Conservation (phyloP, 2,888 invertebrate species). For the Lacanobia oleracea region DNA sequence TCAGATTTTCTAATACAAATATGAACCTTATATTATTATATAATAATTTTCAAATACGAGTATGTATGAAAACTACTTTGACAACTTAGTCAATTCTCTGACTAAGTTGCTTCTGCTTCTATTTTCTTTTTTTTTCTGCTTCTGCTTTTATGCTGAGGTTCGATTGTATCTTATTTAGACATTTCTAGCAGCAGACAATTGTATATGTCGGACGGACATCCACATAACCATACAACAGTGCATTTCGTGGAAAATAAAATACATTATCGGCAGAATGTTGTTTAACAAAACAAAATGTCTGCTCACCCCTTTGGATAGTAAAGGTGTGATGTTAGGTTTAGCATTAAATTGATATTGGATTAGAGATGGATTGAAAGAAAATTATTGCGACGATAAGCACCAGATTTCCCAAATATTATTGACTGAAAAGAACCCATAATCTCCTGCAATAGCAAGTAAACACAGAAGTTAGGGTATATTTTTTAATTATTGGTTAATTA, state of each 20-base stretch:
- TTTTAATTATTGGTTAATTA: background rate
- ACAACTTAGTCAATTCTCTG: too few species aligned
- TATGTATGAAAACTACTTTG: background rate
- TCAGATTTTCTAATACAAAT: background rate
- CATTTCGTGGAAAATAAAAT: too few species aligned
- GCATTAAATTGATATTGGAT: background rate
- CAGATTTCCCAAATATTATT: background rate
- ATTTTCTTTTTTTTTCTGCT: too few species aligned
- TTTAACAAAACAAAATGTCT: background rate
- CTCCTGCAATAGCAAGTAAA: background rate
- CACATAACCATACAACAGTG: too few species aligned
- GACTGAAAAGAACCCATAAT: background rate
- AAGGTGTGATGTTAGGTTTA: constrained; percentile 1
- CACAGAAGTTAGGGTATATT: background rate
- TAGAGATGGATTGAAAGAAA: constrained; percentile 6
- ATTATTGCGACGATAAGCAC: background rate
- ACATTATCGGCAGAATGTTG: too few species aligned
- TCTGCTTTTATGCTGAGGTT: too few species aligned
- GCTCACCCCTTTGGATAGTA: background rate
- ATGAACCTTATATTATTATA: background rate
- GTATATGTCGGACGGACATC: too few species aligned
- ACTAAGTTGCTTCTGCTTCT: too few species aligned
- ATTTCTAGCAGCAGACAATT: too few species aligned
- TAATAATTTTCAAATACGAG: background rate
- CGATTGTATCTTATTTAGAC: too few species aligned